Conservation (phyloP, 1,140 invertebrate species). For the Sminthurides bifidus region DNA sequence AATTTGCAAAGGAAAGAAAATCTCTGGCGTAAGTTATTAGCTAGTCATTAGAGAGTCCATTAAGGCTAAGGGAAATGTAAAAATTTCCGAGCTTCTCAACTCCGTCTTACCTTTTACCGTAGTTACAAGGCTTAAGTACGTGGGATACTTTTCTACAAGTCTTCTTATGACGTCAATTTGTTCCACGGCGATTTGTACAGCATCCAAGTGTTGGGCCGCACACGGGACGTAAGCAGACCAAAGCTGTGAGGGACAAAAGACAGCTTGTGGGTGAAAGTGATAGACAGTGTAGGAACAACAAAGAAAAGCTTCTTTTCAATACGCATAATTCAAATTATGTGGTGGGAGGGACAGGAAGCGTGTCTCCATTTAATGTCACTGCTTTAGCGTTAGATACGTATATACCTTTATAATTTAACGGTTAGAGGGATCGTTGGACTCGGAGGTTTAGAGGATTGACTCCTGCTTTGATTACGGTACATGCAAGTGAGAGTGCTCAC, state of each 20-base stretch:
- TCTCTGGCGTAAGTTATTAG: too few relatives aligned
- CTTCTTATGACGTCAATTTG: slow-evolving; percentile 75
- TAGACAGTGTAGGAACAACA: too few relatives aligned
- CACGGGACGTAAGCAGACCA: slow-evolving; percentile 44
- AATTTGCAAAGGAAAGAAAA: too few relatives aligned
- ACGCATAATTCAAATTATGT: not conserved
- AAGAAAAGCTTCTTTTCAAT: not conserved
- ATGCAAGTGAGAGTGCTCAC: not conserved
- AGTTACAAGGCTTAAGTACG: slow-evolving; percentile 61
- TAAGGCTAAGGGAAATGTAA: too few relatives aligned
- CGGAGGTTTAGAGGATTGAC: too few relatives aligned
- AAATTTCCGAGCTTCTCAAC: too few relatives aligned
- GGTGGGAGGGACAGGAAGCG: not conserved
- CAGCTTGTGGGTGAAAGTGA: not conserved
- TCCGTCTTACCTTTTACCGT: slow-evolving; percentile 54
- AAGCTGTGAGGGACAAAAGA: slow-evolving; percentile 37
- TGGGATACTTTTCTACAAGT: slow-evolving; percentile 65
- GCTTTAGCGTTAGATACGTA: not conserved
- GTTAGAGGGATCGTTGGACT: too few relatives aligned
- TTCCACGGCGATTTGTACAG: slow-evolving; percentile 70
- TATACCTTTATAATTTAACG: not conserved
- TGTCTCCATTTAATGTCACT: not conserved
- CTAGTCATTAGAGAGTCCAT: too few relatives aligned
- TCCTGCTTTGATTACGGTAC: too few relatives aligned
- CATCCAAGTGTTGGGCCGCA: slow-evolving; percentile 66